phyloP scores from a whole-genome alignment of 2,888 invertebrate genomes.

The Gandaritis pyraliata region DNA sequence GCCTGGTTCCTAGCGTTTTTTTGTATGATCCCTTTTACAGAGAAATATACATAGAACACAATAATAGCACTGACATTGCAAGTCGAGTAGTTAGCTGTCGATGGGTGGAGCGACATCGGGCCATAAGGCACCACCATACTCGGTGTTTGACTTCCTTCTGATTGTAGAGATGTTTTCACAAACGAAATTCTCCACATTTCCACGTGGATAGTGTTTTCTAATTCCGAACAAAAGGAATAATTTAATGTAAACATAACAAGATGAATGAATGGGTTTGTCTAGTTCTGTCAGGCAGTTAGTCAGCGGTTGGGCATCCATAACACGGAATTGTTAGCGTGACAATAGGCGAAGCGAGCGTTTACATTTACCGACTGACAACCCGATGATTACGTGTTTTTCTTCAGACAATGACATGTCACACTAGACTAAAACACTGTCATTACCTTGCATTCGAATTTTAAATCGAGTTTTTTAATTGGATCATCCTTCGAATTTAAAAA shows the following conservation, averaged over 20 bases:
- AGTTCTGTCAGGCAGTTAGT: slow-evolving; percentile 54
- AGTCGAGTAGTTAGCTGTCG: no score
- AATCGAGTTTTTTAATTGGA: slow-evolving; percentile 32
- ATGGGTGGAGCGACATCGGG: no score
- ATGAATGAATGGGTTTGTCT: slow-evolving; percentile 50
- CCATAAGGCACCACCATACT: no score
- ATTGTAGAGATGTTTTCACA: slow-evolving; percentile 10
- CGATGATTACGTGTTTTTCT: slow-evolving; percentile 65
- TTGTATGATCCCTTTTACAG: no score
- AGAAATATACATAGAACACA: no score
- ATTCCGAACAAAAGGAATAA: slow-evolving; percentile 40
- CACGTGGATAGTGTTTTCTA: slow-evolving; percentile 35
- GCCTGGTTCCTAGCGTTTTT: no score
- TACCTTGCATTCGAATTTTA: slow-evolving; percentile 55
- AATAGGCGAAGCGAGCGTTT: slow-evolving; percentile 67
- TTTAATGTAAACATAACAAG: slow-evolving; percentile 47
- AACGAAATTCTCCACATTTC: slow-evolving; percentile 29
- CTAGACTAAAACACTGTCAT: slow-evolving; percentile 44
- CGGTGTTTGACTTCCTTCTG: no score
- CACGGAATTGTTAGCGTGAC: slow-evolving; percentile 71
- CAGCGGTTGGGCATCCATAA: slow-evolving; percentile 72
- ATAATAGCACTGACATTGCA: no score
- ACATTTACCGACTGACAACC: slow-evolving; percentile 57
- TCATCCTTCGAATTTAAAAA: slow-evolving; percentile 1
- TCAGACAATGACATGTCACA: slow-evolving; percentile 61